These are phyloP conservation scores for Boloria euphrosyne DNA, from an alignment of 2,888 invertebrate genomes.

Conservation along the genomic window DNA sequence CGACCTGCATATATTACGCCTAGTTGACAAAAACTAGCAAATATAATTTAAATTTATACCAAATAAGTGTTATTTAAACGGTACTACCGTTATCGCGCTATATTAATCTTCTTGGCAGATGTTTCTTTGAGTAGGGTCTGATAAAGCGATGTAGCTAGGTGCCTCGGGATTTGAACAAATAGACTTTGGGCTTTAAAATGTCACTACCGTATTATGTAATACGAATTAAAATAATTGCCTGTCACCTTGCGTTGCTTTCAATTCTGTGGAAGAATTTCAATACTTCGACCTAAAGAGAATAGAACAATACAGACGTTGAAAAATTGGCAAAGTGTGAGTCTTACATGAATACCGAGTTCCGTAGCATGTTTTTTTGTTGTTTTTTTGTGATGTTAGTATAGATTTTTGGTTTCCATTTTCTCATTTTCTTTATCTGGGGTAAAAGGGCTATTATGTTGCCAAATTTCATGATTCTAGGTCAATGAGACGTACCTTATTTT, in stretches of 20 bases:
- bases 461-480: too few species aligned
- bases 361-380: too few species aligned
- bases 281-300: background rate
- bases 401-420: too few species aligned
- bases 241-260: background rate
- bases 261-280: background rate
- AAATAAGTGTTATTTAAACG: conserved; percentile 27
- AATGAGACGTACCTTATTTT: too few species aligned
- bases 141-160: conserved; percentile 32
- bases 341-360: too few species aligned
- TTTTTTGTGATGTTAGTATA: too few species aligned
- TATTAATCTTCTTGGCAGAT: conserved; percentile 41
- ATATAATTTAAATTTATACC: conserved; percentile 7
- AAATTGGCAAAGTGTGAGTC: too few species aligned
- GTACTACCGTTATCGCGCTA: conserved; percentile 31
- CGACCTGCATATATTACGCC: too few species aligned
- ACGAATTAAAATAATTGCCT: conserved; percentile 28
- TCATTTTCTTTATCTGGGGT: too few species aligned
- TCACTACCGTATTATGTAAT: conserved; percentile 28
- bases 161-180: conserved; percentile 33
- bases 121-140: conserved; percentile 43
- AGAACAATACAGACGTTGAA: too few species aligned
- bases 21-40: background rate
- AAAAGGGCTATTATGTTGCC: too few species aligned
- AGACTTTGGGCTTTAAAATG: conserved; percentile 32